Evolutionary conservation across 2,888 invertebrate species (phyloP).

Genomic region (Synanthedon myopaeformis): DNA sequence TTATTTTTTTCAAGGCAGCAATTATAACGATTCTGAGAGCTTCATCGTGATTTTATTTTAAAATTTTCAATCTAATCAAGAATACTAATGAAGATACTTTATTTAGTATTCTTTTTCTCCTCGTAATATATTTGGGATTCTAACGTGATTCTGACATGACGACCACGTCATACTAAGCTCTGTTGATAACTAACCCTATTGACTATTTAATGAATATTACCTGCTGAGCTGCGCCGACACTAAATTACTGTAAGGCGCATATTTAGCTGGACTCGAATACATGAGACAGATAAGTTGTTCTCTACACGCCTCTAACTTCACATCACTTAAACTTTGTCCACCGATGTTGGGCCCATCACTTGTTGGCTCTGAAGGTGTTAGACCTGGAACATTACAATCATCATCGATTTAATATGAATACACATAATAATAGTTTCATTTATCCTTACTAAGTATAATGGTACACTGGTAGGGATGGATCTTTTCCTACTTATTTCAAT

Average conservation of each 20-base stretch:
- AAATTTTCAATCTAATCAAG: no score
- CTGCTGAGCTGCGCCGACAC: slow-evolving; percentile 90
- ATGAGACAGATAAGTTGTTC: slow-evolving; percentile 88
- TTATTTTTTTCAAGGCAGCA: no score
- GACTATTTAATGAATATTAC: slow-evolving; percentile 33
- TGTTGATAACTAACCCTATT: not conserved
- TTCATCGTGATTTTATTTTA: no score
- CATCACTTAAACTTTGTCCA: slow-evolving; percentile 64
- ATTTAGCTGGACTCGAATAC: slow-evolving; percentile 89
- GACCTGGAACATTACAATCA: slow-evolving; percentile 46
- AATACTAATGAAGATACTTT: no score
- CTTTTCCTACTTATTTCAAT: no score
- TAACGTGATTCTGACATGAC: not conserved
- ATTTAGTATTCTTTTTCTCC: no score
- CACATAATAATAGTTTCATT: no score
- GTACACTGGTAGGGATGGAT: no score
- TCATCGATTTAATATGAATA: no score
- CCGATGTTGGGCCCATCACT: slow-evolving; percentile 29
- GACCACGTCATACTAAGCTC: not conserved
- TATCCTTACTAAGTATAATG: no score
- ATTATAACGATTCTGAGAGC: no score
- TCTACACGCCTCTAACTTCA: slow-evolving; percentile 71
- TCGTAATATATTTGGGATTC: no score
- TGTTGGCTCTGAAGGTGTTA: slow-evolving; percentile 68
- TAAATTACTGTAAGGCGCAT: slow-evolving; percentile 89